These are phyloP conservation scores for Mylabris phalerata DNA, from an alignment of 1,140 invertebrate species.

Conservation along the genomic window DNA sequence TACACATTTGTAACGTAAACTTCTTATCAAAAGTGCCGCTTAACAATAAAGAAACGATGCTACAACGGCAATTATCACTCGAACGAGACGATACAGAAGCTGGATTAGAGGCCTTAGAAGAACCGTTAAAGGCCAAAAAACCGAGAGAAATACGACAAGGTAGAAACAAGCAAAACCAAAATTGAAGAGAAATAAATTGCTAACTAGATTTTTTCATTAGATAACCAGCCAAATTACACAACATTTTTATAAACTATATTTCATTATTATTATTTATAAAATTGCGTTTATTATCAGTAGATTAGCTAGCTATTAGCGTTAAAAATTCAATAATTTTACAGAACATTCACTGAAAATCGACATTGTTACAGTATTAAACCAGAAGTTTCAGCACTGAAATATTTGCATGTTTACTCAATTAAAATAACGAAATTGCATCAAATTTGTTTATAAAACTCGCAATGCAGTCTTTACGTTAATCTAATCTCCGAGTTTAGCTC, in stretches of 20 bases:
- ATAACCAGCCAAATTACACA: no score
- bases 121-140: slow-evolving; percentile 59
- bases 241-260: no score
- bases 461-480: no score
- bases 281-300: neutral
- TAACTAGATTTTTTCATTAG: neutral
- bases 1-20: neutral
- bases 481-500: no score
- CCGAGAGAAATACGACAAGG: slow-evolving; percentile 57
- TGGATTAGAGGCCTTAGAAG: slow-evolving; percentile 55
- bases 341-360: no score
- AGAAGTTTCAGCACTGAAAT: no score
- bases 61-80: slow-evolving; percentile 57
- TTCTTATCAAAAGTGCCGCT: slow-evolving; percentile 53
- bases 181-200: neutral
- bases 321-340: no score
- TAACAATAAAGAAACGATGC: slow-evolving; percentile 60
- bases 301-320: neutral
- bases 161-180: slow-evolving; percentile 16
- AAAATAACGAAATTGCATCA: no score
- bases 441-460: no score
- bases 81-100: slow-evolving; percentile 57
- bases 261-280: neutral
- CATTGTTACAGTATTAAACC: no score
- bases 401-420: no score